phyloP scores from a whole-genome alignment of 2,888 invertebrate species.

The Digitonthophagus gazella region DNA sequence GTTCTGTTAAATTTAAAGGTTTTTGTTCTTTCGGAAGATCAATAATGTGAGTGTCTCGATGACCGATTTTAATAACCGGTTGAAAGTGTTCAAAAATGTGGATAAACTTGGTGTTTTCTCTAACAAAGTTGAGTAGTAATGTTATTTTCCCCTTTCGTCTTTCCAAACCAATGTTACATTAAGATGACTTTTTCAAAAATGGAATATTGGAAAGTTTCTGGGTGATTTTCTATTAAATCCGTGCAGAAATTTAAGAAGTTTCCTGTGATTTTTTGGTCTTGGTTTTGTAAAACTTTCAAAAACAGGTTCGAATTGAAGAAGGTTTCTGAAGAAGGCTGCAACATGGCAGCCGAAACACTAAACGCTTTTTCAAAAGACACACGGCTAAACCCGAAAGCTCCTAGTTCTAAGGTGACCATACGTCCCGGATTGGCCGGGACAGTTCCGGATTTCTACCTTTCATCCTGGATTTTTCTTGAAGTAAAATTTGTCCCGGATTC shows the following conservation, averaged over 20 bases:
- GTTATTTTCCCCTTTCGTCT: conserved; percentile 58
- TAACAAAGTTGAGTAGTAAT: conserved; percentile 59
- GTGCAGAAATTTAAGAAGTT: conserved; percentile 45
- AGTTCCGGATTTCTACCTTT: no score
- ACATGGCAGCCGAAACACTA: no score
- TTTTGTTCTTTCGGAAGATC: conserved; percentile 30
- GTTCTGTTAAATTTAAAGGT: conserved; percentile 16
- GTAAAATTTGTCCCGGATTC: no score
- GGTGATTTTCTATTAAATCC: conserved; percentile 46
- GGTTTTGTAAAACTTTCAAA: no score
- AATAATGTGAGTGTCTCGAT: conserved; percentile 44
- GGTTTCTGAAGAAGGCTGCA: no score
- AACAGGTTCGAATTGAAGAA: no score
- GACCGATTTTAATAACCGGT: conserved; percentile 44
- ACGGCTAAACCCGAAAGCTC: no score
- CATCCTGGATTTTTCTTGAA: no score
- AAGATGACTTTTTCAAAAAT: conserved; percentile 50
- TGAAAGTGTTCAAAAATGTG: conserved; percentile 41
- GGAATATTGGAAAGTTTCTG: conserved; percentile 44
- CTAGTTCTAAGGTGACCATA: no score
- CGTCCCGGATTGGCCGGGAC: no score
- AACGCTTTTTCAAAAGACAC: no score
- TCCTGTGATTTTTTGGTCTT: conserved; percentile 40
- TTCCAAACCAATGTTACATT: conserved; percentile 69
- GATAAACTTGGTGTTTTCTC: conserved; percentile 51